Conservation (phyloP, 1,140 invertebrate species). For the Drosophila dunni region DNA sequence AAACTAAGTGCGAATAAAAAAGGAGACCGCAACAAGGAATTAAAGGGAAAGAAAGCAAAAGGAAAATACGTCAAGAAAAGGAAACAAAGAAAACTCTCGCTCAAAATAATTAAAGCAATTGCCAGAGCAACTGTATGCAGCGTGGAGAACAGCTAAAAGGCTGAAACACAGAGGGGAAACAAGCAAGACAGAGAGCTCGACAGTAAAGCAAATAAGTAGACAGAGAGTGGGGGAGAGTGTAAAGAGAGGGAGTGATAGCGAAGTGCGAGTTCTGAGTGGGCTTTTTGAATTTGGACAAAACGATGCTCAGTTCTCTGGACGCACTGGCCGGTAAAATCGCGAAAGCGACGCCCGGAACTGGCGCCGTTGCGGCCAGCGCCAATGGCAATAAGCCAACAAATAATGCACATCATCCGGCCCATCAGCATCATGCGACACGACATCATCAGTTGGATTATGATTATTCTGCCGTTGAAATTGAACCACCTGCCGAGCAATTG, state of each 20-base stretch:
- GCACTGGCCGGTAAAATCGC: slow-evolving; percentile 92
- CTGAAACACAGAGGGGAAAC: not conserved
- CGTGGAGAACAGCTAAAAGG: not conserved
- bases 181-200: not conserved
- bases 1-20: slow-evolving; percentile 14
- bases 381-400: slow-evolving; percentile 62
- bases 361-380: slow-evolving; percentile 56
- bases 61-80: not conserved
- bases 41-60: no score
- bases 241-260: not conserved
- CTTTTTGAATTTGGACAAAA: not conserved
- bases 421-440: slow-evolving; percentile 54
- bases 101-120: not conserved
- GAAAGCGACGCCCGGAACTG: slow-evolving; percentile 85
- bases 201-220: not conserved
- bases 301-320: slow-evolving; percentile 91
- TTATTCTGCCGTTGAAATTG: slow-evolving; percentile 73
- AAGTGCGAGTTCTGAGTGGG: not conserved
- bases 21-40: slow-evolving; percentile 1
- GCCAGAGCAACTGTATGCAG: not conserved
- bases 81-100: not conserved
- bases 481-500: slow-evolving; percentile 72
- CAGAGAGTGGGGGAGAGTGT: not conserved
- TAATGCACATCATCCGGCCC: slow-evolving; percentile 53
- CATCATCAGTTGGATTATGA: slow-evolving; percentile 67